phyloP scores from a whole-genome alignment of 2,888 invertebrate species.

The Drosophila picticornis region DNA sequence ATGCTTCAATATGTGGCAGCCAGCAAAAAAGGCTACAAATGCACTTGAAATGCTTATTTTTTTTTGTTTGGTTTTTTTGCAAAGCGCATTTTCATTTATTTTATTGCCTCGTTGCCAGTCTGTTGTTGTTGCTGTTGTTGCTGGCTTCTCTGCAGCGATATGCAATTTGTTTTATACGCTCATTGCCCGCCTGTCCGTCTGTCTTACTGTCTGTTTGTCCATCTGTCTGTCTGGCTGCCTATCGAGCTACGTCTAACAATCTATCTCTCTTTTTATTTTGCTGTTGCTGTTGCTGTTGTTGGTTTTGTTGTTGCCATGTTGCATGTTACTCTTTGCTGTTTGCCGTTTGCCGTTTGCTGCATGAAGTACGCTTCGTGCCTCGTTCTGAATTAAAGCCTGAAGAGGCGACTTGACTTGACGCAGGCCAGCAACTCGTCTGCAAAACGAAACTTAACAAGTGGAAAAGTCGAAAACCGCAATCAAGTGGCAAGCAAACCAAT shows the following conservation, averaged over 20 bases:
- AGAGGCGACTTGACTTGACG: constrained; percentile 50
- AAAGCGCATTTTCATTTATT: constrained; percentile 69
- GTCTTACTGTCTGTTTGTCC: constrained; percentile 23
- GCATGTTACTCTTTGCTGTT: constrained; percentile 26
- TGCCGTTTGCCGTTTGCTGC: constrained; percentile 12
- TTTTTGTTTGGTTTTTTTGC: constrained; percentile 37
- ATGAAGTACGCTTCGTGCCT: constrained; percentile 36
- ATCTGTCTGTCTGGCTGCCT: constrained; percentile 39
- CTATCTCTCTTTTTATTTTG: constrained; percentile 39
- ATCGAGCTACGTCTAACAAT: constrained; percentile 55
- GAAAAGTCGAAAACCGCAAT: constrained; percentile 74
- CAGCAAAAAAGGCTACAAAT: constrained; percentile 36
- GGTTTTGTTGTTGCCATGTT: constrained; percentile 14
- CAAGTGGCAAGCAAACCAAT: constrained; percentile 69
- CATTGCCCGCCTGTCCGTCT: constrained; percentile 55
- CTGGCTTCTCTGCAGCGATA: constrained; percentile 57
- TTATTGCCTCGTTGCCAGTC: constrained; percentile 51
- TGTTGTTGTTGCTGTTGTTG: constrained; percentile 25
- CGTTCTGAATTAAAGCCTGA: constrained; percentile 71
- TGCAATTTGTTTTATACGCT: constrained; percentile 75
- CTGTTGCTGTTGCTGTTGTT: constrained; percentile 4
- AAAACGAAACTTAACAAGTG: constrained; percentile 73
- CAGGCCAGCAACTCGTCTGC: constrained; percentile 64
- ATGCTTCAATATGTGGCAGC: constrained; percentile 42
- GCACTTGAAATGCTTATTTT: constrained; percentile 63